Conservation (phyloP, 2,888 invertebrate genomes). For the Phengaris arion region DNA sequence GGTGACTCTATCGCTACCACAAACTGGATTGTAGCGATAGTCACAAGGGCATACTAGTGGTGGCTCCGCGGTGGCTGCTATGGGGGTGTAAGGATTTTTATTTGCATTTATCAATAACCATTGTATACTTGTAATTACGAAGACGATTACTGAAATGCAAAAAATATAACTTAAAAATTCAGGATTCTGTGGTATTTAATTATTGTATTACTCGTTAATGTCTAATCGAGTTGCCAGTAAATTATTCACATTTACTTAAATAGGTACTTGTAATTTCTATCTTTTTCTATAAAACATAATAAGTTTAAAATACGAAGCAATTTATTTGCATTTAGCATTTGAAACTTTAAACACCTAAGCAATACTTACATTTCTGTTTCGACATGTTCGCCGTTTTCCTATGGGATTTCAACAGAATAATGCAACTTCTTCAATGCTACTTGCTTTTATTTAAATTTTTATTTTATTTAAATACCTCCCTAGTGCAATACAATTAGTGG, state of each 20-base stretch:
- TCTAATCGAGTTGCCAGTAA: no score
- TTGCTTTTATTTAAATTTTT: neutral
- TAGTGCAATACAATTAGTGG: slow-evolving; percentile 11
- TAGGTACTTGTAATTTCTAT: no score
- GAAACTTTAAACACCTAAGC: neutral
- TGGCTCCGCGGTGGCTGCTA: neutral
- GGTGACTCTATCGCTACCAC: slow-evolving; percentile 44
- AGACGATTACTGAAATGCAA: slow-evolving; percentile 11
- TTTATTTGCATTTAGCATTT: neutral
- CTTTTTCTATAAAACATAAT: neutral
- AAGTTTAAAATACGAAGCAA: neutral
- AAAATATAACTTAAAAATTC: neutral
- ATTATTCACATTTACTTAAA: no score
- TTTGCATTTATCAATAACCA: neutral
- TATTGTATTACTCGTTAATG: no score
- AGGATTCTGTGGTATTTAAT: neutral
- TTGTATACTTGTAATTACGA: neutral
- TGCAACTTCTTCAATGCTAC: neutral
- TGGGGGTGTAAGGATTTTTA: neutral
- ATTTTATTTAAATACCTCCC: neutral
- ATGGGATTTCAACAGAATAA: neutral
- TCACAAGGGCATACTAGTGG: slow-evolving; percentile 40
- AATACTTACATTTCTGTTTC: slow-evolving; percentile 3
- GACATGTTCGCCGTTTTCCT: neutral
- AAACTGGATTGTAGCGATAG: slow-evolving; percentile 42